These are phyloP conservation scores for Tiliacea citrago DNA, from an alignment of 2,888 invertebrate genomes.

Conservation along the genomic window DNA sequence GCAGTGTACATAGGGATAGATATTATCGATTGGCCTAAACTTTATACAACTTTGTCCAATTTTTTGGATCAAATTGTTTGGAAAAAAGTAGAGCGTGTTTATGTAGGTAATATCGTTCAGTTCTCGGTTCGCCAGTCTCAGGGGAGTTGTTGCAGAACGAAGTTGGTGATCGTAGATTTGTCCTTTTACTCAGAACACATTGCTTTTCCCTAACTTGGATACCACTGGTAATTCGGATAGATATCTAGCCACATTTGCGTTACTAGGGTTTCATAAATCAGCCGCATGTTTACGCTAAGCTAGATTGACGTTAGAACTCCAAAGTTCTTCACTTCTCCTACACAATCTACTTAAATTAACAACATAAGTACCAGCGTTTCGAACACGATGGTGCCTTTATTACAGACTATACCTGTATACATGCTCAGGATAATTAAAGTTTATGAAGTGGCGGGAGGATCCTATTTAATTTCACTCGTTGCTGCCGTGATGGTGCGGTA, in stretches of 20 bases:
- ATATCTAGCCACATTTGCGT: slow-evolving; percentile 2
- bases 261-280: background rate
- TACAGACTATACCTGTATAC: slow-evolving; percentile 17
- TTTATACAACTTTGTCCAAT: slow-evolving; percentile 46
- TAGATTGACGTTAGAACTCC: slow-evolving; percentile 9
- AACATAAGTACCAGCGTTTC: slow-evolving; percentile 23
- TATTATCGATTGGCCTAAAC: slow-evolving; percentile 36
- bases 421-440: slow-evolving; percentile 53
- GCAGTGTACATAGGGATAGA: slow-evolving; percentile 7
- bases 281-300: background rate
- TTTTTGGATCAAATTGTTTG: slow-evolving; percentile 46
- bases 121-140: slow-evolving; percentile 23
- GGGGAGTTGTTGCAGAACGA: slow-evolving; percentile 38
- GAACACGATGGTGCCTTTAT: slow-evolving; percentile 36
- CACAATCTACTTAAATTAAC: slow-evolving; percentile 4
- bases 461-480: slow-evolving; percentile 61
- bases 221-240: background rate
- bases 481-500: slow-evolving; percentile 38
- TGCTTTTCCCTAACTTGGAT: slow-evolving; percentile 22
- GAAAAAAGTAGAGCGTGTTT: slow-evolving; percentile 52
- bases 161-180: slow-evolving; percentile 38
- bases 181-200: slow-evolving; percentile 32
- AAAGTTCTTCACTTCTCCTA: background rate
- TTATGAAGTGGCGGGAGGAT: slow-evolving; percentile 54
- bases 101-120: slow-evolving; percentile 52